These are phyloP conservation scores for Coluber constrictor DNA, from an alignment of 2,797 vertebrate species.

Conservation along the genomic window DNA sequence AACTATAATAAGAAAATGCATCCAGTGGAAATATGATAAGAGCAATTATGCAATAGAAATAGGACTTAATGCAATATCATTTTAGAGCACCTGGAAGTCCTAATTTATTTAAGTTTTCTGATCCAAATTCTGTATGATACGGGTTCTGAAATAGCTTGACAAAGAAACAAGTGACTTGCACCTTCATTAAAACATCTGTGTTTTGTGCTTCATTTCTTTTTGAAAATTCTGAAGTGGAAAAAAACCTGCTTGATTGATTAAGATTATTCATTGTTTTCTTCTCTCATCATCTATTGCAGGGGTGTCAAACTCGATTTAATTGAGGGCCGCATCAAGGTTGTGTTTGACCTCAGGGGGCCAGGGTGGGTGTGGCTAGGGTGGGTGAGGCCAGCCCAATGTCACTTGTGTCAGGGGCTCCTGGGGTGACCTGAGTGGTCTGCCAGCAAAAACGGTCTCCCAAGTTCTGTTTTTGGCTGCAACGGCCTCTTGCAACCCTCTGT, in stretches of 20 bases:
- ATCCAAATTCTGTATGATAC: slow-evolving; percentile 14
- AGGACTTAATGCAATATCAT: background rate
- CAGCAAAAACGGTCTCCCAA: too few species aligned
- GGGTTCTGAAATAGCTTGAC: background rate
- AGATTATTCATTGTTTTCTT: background rate
- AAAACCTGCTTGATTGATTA: background rate
- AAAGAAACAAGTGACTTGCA: background rate
- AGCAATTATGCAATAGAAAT: background rate
- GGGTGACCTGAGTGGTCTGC: too few species aligned
- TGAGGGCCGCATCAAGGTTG: too few species aligned
- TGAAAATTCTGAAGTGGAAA: background rate
- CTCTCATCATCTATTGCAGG: background rate
- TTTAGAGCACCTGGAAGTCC: background rate
- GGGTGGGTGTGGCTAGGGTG: too few species aligned
- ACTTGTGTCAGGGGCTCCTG: too few species aligned
- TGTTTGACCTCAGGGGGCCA: too few species aligned
- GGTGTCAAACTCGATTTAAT: too few species aligned
- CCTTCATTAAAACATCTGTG: background rate
- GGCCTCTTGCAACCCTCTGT: too few species aligned
- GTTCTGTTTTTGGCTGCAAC: too few species aligned
- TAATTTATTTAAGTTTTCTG: background rate
- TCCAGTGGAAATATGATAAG: slow-evolving; percentile 22
- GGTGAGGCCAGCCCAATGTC: too few species aligned
- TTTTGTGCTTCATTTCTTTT: background rate
- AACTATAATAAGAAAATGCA: slow-evolving; percentile 22